Evolutionary conservation across 1,140 invertebrate species (phyloP).

Genomic region (Varroa destructor): DNA sequence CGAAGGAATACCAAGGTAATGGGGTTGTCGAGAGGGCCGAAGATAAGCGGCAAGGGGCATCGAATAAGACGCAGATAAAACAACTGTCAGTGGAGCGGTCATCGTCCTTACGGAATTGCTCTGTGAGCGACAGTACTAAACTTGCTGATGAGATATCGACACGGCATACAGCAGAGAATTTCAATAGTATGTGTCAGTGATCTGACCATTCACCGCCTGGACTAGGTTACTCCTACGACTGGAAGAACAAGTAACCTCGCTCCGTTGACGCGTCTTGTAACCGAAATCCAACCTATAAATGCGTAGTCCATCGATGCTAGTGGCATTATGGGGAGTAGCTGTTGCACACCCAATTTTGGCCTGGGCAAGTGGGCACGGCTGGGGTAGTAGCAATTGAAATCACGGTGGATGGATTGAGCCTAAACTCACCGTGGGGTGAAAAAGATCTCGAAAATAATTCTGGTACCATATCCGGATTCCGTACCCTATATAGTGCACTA

Average conservation of each 20-base stretch:
- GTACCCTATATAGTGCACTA: constrained; percentile 14
- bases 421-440: constrained; percentile 22
- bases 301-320: not conserved
- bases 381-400: not conserved
- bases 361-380: not conserved
- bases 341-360: not conserved
- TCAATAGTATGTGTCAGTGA: too few relatives aligned
- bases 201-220: not conserved
- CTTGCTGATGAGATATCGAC: too few relatives aligned
- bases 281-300: not conserved
- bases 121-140: too few relatives aligned
- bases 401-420: constrained; percentile 24
- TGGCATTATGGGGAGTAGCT: not conserved
- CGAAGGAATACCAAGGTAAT: too few relatives aligned
- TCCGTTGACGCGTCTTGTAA: not conserved
- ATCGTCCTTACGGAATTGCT: too few relatives aligned
- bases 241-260: not conserved
- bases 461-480: not conserved
- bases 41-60: too few relatives aligned
- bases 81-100: too few relatives aligned
- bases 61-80: too few relatives aligned
- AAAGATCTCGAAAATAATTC: constrained; percentile 9
- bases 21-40: too few relatives aligned
- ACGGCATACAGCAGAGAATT: too few relatives aligned
- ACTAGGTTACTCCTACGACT: not conserved